Evolutionary conservation across 2,888 invertebrate genomes (phyloP).

Genomic region (Antheraea yamamai): DNA sequence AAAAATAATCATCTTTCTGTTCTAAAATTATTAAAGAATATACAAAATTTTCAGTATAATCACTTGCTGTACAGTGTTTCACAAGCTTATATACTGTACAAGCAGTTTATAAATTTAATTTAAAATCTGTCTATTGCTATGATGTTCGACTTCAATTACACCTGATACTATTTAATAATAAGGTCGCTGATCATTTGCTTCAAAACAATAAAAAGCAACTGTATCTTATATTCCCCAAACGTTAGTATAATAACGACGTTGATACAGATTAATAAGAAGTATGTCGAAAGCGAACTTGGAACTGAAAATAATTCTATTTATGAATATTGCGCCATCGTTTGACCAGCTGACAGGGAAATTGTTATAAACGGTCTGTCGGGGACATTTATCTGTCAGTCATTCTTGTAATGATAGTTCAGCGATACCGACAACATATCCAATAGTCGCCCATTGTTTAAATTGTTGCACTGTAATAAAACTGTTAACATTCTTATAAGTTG

Average conservation of each 20-base stretch:
- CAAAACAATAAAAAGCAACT: neutral
- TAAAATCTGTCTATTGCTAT: too few relatives aligned
- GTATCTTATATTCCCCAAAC: neutral
- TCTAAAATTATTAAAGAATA: neutral
- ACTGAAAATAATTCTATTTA: neutral
- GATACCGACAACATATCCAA: neutral
- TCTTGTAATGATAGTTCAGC: neutral
- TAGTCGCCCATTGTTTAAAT: neutral
- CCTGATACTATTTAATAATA: too few relatives aligned
- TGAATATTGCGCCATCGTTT: neutral
- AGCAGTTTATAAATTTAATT: too few relatives aligned
- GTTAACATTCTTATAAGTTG: too few relatives aligned
- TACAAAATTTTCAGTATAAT: neutral
- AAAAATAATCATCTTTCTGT: neutral
- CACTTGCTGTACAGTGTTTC: too few relatives aligned
- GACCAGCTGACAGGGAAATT: conserved; percentile 2
- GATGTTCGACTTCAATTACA: too few relatives aligned
- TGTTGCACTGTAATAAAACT: neutral
- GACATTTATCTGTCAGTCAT: neutral
- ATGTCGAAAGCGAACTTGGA: neutral
- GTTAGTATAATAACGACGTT: neutral
- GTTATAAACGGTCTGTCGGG: neutral
- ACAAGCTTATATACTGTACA: too few relatives aligned
- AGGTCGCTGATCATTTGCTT: too few relatives aligned
- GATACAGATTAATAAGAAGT: neutral